phyloP scores from a whole-genome alignment of 2,888 invertebrate genomes.

The Cheilosia urbana region DNA sequence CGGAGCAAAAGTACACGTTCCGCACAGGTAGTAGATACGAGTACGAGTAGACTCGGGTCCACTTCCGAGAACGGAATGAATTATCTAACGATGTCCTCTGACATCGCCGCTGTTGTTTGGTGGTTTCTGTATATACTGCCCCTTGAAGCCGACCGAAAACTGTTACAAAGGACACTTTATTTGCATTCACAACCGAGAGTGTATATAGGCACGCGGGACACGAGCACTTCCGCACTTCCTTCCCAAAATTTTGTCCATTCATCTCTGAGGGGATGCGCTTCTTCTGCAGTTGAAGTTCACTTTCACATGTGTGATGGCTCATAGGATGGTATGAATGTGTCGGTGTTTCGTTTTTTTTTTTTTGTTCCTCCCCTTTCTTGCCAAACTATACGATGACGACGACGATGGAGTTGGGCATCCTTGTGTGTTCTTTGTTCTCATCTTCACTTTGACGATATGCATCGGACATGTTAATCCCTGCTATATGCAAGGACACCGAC shows the following conservation, averaged over 20 bases:
- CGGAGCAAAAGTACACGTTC: slow-evolving; percentile 30
- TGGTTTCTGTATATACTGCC: slow-evolving; percentile 27
- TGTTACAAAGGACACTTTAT: slow-evolving; percentile 63
- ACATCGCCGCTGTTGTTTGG: slow-evolving; percentile 44
- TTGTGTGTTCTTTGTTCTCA: slow-evolving; percentile 62
- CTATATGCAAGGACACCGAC: slow-evolving; percentile 49
- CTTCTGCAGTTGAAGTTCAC: slow-evolving; percentile 46
- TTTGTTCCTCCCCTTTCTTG: neutral
- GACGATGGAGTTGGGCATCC: slow-evolving; percentile 18
- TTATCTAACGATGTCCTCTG: slow-evolving; percentile 54
- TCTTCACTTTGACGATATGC: slow-evolving; percentile 68
- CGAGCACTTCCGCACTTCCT: slow-evolving; percentile 41
- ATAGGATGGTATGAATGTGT: neutral
- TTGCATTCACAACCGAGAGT: slow-evolving; percentile 53
- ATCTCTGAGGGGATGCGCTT: slow-evolving; percentile 25
- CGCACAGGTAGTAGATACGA: slow-evolving; percentile 12
- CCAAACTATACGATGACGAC: neutral
- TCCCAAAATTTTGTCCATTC: slow-evolving; percentile 36
- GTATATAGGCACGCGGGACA: slow-evolving; percentile 37
- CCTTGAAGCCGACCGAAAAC: slow-evolving; percentile 46
- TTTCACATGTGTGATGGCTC: slow-evolving; percentile 23
- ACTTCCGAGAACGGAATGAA: slow-evolving; percentile 53
- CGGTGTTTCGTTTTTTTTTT: neutral
- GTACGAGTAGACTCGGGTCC: slow-evolving; percentile 15
- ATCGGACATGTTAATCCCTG: slow-evolving; percentile 70